A percentile compares a stretch with the other conserved stretches of the same genome.
Conservation (phyloP, 2,888 invertebrate genomes). For the Cantharis nigra region DNA sequence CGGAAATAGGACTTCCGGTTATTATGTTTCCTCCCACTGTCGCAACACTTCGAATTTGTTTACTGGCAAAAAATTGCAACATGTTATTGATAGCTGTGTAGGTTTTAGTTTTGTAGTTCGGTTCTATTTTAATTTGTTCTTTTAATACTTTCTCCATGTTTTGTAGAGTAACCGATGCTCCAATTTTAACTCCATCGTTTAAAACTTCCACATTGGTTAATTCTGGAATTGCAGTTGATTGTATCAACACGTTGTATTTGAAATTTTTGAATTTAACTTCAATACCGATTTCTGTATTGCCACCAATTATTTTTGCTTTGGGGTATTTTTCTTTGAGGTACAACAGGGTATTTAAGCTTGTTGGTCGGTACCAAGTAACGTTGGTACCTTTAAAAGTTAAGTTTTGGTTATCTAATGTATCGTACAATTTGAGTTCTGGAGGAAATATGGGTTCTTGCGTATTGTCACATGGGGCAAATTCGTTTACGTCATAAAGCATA, state of each 20-base stretch:
- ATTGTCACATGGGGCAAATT: conserved; percentile 75
- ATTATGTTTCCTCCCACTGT: conserved; percentile 92
- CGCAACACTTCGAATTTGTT: conserved; percentile 93
- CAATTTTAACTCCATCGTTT: conserved; percentile 68
- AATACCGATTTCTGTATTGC: conserved; percentile 92
- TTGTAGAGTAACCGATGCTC: conserved; percentile 78
- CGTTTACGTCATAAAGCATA: conserved; percentile 63
- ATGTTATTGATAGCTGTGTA: conserved; percentile 77
- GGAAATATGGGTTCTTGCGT: conserved; percentile 93
- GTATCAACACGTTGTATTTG: conserved; percentile 77
- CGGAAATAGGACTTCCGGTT: conserved; percentile 92
- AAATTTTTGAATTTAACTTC: conserved; percentile 89
- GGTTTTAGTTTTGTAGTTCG: conserved; percentile 63
- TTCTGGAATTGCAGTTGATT: conserved; percentile 71
- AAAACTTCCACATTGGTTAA: conserved; percentile 63
- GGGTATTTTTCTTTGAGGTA: conserved; percentile 69
- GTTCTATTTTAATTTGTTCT: conserved; percentile 58
- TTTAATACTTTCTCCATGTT: conserved; percentile 71
- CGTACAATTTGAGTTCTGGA: conserved; percentile 76
- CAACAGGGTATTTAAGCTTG: conserved; percentile 66
- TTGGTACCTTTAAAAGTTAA: conserved; percentile 67
- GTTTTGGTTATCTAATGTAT: conserved; percentile 63
- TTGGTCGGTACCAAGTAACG: conserved; percentile 78
- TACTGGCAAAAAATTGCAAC: conserved; percentile 94
- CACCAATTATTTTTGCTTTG: conserved; percentile 78